Evolutionary conservation across 2,888 invertebrate species (phyloP).

Genomic region (Himalopsyche kuldschensis): DNA sequence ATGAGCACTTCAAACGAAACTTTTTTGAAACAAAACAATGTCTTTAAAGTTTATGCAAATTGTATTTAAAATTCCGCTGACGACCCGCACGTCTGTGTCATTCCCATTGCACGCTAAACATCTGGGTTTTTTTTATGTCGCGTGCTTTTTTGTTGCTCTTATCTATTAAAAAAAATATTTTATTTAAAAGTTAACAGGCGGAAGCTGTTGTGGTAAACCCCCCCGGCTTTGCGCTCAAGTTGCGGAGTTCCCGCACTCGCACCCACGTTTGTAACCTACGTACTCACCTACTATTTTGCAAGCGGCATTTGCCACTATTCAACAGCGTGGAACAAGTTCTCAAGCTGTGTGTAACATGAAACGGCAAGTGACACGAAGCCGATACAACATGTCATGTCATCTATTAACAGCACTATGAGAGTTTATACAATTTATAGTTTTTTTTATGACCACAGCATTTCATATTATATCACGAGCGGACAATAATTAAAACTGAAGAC

Average conservation of each 20-base stretch:
- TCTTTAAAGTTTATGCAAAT: background rate
- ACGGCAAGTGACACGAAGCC: no score
- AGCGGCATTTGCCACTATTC: no score
- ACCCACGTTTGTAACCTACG: background rate
- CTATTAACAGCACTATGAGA: no score
- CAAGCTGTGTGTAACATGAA: no score
- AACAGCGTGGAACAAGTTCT: no score
- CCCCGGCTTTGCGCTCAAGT: background rate
- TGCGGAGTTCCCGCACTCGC: background rate
- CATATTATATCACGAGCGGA: no score
- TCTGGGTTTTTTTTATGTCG: background rate
- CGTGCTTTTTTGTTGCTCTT: background rate
- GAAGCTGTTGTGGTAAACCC: background rate
- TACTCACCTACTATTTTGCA: background rate
- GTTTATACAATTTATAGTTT: no score
- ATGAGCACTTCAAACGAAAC: background rate
- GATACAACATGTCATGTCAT: no score
- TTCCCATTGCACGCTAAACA: background rate
- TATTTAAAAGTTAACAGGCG: background rate
- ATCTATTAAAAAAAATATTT: background rate
- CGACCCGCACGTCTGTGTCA: background rate
- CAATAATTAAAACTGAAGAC: no score
- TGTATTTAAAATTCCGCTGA: background rate
- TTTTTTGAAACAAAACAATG: background rate
- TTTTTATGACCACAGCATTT: no score